Evolutionary conservation across 2,888 invertebrate species (phyloP).

Genomic region (Drosophila neotestacea): DNA sequence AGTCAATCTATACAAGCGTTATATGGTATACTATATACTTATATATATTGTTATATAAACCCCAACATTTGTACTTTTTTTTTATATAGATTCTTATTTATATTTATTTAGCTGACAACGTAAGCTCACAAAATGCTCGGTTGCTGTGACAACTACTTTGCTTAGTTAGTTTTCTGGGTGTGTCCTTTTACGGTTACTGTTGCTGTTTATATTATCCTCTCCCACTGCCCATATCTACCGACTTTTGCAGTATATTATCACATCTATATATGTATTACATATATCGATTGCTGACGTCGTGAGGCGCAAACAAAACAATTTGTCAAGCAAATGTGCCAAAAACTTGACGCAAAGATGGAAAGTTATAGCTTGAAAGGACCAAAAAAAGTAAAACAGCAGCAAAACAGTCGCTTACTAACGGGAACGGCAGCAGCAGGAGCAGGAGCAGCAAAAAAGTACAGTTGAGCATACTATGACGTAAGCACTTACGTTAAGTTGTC

Average conservation of each 20-base stretch:
- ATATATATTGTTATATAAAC: slow-evolving; percentile 8
- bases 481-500: slow-evolving; percentile 68
- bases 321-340: slow-evolving; percentile 78
- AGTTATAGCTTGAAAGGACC: slow-evolving; percentile 50
- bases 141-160: slow-evolving; percentile 73
- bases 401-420: slow-evolving; percentile 23
- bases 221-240: slow-evolving; percentile 15
- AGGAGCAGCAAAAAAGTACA: slow-evolving; percentile 45
- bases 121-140: slow-evolving; percentile 51
- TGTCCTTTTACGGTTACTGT: slow-evolving; percentile 35
- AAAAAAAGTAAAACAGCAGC: slow-evolving; percentile 30
- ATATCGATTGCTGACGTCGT: slow-evolving; percentile 58
- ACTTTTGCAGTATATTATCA: slow-evolving; percentile 20
- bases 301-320: slow-evolving; percentile 73
- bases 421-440: not conserved
- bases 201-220: slow-evolving; percentile 36
- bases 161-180: slow-evolving; percentile 54
- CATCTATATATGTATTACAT: slow-evolving; percentile 8
- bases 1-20: slow-evolving; percentile 62
- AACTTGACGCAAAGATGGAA: slow-evolving; percentile 71
- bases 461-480: slow-evolving; percentile 67
- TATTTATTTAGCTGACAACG: slow-evolving; percentile 70
- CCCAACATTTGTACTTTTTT: slow-evolving; percentile 10
- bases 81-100: slow-evolving; percentile 37
- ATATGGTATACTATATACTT: slow-evolving; percentile 11